Base-by-base conservation (phyloP, 2,113 vertebrate genomes). In the Calidris pugnax region DNA sequence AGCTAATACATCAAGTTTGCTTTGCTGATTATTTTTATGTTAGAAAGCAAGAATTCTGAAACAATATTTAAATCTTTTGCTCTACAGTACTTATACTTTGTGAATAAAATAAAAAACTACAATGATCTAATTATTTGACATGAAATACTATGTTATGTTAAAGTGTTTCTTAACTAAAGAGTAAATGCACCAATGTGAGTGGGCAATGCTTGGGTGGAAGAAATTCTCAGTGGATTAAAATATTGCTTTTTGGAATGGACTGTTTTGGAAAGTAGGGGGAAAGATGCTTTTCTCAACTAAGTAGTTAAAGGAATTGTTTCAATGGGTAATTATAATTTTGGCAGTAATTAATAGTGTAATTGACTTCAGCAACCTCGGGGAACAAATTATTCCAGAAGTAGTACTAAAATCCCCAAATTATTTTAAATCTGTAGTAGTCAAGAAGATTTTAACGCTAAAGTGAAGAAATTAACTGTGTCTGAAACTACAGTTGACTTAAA, bases 291-390 rank as follows among this genome's bases (percentile, higher is more conserved):
- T 89, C 43, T 84, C 39, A 78, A 43, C 0, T 2, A 91, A 41
- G 45, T 90, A 91, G 39, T 82, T 62, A 47, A 87, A 95, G n/a
- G 62, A 85, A 11, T 90, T 87, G 27, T 87, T 95, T 91, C n/a
- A 74, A 39, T 85, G 47, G 85, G 18, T 95, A 91, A 79, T 85
- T 96, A 79, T 55, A 59, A 80, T 88, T 62, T 35, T 67, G 67
- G 16, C 45, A 83, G 39, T 97, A 95, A 96, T 97, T 93, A 96
- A 91, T 79, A 87, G 62, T 73, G 56, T 73, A 87, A 92, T 91
- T 95, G 68, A 83, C 91, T 92, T 95, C 71, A 87, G 48, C 53
- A 91, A 73, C 80, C 79, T 79, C 1, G 0, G 80, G 83, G 57
- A 93, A 72, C 47, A 79, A 57, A 80, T 87, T 86, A 89, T 75